Evolutionary conservation across 2,113 vertebrate genomes (phyloP).

Genomic region (Puffinus mauretanicus): DNA sequence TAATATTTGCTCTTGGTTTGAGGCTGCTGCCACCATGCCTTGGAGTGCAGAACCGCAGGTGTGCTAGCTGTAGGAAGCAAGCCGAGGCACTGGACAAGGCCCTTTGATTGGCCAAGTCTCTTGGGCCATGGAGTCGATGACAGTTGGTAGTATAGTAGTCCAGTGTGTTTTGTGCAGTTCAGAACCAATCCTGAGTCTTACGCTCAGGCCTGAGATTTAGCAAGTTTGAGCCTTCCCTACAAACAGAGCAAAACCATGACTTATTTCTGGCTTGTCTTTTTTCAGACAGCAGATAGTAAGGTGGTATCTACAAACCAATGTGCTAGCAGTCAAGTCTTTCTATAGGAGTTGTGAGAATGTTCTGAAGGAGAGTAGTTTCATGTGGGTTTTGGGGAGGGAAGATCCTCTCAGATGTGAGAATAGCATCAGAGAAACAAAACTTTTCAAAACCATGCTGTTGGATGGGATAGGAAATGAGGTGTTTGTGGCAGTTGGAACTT

Average conservation of each 20-base stretch:
- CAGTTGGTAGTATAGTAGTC: not conserved
- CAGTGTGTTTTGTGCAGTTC: not conserved
- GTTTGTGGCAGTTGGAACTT: not conserved
- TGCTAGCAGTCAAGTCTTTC: not conserved
- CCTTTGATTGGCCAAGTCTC: rapidly evolving
- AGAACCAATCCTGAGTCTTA: not conserved
- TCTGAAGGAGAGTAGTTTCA: not conserved
- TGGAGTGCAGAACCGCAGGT: not conserved
- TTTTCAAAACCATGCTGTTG: not conserved
- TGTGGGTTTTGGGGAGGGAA: not conserved
- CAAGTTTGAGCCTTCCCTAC: not conserved
- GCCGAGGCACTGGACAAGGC: not conserved
- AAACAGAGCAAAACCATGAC: not conserved
- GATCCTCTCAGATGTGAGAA: not conserved
- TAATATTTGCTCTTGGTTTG: not conserved
- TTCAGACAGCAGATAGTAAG: not conserved
- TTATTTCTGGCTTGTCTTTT: not conserved
- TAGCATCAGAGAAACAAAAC: not conserved
- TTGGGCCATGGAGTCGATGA: not conserved
- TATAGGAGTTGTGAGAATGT: not conserved
- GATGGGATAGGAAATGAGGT: not conserved
- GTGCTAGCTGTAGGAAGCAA: not conserved
- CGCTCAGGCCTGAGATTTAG: not conserved
- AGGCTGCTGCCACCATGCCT: not conserved
- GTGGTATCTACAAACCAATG: not conserved